These are phyloP conservation scores for Camarhynchus parvulus DNA, from an alignment of 2,113 vertebrate species.

Conservation along the genomic window DNA sequence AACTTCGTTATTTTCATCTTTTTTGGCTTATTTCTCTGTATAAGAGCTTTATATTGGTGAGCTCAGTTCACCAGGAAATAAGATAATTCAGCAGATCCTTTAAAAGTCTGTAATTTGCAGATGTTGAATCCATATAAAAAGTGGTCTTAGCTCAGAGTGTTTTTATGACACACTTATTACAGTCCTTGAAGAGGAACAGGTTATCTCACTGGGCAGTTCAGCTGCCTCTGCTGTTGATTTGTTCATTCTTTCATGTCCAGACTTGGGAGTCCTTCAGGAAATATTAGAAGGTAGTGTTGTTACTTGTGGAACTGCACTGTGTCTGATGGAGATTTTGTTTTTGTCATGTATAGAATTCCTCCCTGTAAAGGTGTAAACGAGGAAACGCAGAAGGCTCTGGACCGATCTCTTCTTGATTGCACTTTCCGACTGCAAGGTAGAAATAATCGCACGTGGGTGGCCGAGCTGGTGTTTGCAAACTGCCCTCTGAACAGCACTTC, in stretches of 20 bases:
- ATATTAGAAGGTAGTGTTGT: not conserved
- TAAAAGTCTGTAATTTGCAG: not conserved
- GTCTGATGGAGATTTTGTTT: not conserved
- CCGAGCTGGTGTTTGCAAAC: conserved; percentile 94
- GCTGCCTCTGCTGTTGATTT: not conserved
- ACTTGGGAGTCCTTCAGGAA: not conserved
- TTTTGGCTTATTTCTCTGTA: not conserved
- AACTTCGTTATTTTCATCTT: not conserved
- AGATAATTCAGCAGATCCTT: not conserved
- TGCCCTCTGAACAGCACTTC: conserved; percentile 94
- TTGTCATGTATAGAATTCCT: conserved; percentile 83
- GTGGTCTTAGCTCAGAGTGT: not conserved
- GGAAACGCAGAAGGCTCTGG: conserved; percentile 91
- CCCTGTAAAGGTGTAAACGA: conserved; percentile 91
- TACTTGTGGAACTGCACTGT: not conserved
- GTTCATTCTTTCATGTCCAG: not conserved
- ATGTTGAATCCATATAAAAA: not conserved
- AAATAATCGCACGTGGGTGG: conserved; percentile 98
- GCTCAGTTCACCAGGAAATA: not conserved
- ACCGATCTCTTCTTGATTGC: conserved; percentile 93
- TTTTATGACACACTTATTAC: not conserved
- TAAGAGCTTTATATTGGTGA: not conserved
- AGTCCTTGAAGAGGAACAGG: not conserved
- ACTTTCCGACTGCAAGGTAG: conserved; percentile 97
- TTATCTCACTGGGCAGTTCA: not conserved